These are phyloP conservation scores for Xenentodon cancila DNA, from an alignment of 2,797 vertebrate genomes.

Conservation along the genomic window DNA sequence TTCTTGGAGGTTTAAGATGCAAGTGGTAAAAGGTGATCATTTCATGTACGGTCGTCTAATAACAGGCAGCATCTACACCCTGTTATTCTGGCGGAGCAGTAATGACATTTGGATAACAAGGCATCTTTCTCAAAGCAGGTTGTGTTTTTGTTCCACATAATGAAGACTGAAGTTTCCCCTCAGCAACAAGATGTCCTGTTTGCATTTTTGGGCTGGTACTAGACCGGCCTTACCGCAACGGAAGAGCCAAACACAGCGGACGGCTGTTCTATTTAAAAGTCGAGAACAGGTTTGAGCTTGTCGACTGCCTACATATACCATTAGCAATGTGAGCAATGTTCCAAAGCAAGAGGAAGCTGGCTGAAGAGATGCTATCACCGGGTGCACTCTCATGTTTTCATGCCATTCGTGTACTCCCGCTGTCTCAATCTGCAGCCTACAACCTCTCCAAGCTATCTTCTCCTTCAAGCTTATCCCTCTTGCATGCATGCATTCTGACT, in stretches of 20 bases:
- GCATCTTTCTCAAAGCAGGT: slow-evolving; percentile 49
- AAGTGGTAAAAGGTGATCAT: slow-evolving; percentile 18
- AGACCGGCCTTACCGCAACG: slow-evolving; percentile 37
- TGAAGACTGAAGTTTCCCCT: slow-evolving; percentile 66
- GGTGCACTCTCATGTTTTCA: slow-evolving; percentile 61
- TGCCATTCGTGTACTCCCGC: slow-evolving; percentile 53
- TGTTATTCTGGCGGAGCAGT: slow-evolving; percentile 28
- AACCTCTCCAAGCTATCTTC: slow-evolving; percentile 53
- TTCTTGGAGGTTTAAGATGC: not conserved
- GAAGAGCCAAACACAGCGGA: slow-evolving; percentile 63
- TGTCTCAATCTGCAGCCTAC: slow-evolving; percentile 49
- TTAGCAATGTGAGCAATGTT: slow-evolving; percentile 83
- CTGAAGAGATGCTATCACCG: slow-evolving; percentile 80
- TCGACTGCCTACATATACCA: slow-evolving; percentile 73
- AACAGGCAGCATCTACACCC: slow-evolving; percentile 15
- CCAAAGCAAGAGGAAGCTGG: slow-evolving; percentile 73
- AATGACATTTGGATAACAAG: slow-evolving; percentile 55
- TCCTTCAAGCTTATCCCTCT: slow-evolving; percentile 53
- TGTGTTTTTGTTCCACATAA: slow-evolving; percentile 48
- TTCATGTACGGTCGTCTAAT: slow-evolving; percentile 18
- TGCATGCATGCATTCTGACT: slow-evolving; percentile 52
- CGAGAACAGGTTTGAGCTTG: slow-evolving; percentile 78
- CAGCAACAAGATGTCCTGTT: slow-evolving; percentile 74
- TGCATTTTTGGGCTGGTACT: slow-evolving; percentile 71
- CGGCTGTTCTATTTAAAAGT: slow-evolving; percentile 77